Evolutionary conservation across 2,797 vertebrate species (phyloP).

Genomic region (Poeciliopsis paucimaculata): DNA sequence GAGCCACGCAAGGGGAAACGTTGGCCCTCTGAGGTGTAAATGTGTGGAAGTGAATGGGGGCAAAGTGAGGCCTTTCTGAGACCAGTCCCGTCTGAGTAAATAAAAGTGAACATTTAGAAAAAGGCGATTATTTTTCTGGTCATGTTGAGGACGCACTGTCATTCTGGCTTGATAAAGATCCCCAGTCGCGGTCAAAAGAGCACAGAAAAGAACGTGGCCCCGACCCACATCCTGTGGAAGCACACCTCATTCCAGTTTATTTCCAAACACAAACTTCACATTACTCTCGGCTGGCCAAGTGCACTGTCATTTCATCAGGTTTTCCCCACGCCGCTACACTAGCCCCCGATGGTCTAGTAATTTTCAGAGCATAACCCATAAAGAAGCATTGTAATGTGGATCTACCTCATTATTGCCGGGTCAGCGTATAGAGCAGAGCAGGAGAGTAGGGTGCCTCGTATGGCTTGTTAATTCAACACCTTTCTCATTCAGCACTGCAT

Average conservation of each 20-base stretch:
- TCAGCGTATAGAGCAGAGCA: constrained; percentile 56
- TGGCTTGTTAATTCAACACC: constrained; percentile 78
- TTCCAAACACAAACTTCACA: constrained; percentile 70
- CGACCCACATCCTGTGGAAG: constrained; percentile 66
- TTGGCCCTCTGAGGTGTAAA: constrained; percentile 59
- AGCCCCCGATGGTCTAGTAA: constrained; percentile 68
- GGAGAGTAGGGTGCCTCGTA: constrained; percentile 55
- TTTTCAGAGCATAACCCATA: constrained; percentile 69
- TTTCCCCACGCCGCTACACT: constrained; percentile 58
- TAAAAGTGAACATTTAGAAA: constrained; percentile 29
- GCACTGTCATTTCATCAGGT: constrained; percentile 65
- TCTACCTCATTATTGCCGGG: constrained; percentile 73
- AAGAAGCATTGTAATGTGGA: constrained; percentile 68
- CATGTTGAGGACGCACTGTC: constrained; percentile 41
- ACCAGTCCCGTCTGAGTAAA: constrained; percentile 52
- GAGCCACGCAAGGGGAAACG: constrained; percentile 45
- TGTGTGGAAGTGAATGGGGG: constrained; percentile 45
- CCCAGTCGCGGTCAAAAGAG: constrained; percentile 48
- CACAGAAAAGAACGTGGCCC: constrained; percentile 43
- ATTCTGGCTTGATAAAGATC: constrained; percentile 59
- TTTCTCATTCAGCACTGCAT: constrained; percentile 65
- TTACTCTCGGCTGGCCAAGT: constrained; percentile 55
- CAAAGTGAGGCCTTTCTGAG: constrained; percentile 47
- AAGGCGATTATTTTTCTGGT: constrained; percentile 31
- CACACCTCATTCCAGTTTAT: constrained; percentile 60